Evolutionary conservation across 2,797 vertebrate species (phyloP).

Genomic region (Phrynocephalus guinanensis): DNA sequence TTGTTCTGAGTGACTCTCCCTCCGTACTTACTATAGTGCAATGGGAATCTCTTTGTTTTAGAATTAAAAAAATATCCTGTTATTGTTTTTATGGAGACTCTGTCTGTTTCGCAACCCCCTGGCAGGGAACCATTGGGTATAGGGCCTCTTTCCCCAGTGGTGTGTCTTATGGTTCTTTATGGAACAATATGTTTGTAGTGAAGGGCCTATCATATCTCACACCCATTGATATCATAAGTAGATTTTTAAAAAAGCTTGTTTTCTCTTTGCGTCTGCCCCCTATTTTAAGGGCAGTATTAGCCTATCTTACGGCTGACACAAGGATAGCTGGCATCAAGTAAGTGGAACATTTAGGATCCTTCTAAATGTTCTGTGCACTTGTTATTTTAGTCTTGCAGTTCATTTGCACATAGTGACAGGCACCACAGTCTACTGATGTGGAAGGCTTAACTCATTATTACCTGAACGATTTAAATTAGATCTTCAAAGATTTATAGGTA

Average conservation of each 20-base stretch:
- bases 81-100: no score
- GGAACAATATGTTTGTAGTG: not conserved
- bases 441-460: not conserved
- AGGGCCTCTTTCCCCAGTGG: no score
- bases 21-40: no score
- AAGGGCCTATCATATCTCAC: not conserved
- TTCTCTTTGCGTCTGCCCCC: not conserved
- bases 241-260: not conserved
- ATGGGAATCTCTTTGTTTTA: no score
- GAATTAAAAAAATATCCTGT: no score
- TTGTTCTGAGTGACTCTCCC: no score
- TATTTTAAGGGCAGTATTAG: not conserved
- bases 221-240: no score
- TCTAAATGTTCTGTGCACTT: not conserved
- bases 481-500: slow-evolving; percentile 23
- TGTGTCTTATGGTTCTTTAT: not conserved
- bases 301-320: not conserved
- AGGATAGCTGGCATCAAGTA: not conserved
- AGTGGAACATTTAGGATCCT: not conserved
- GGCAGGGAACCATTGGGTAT: no score
- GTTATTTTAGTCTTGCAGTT: slow-evolving; percentile 25
- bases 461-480: slow-evolving; percentile 24
- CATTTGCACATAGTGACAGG: not conserved
- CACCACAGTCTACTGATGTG: not conserved
- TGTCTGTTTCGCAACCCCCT: no score